These are phyloP conservation scores for Eriocheir sinensis DNA, from an alignment of 1,140 invertebrate species.

Conservation along the genomic window DNA sequence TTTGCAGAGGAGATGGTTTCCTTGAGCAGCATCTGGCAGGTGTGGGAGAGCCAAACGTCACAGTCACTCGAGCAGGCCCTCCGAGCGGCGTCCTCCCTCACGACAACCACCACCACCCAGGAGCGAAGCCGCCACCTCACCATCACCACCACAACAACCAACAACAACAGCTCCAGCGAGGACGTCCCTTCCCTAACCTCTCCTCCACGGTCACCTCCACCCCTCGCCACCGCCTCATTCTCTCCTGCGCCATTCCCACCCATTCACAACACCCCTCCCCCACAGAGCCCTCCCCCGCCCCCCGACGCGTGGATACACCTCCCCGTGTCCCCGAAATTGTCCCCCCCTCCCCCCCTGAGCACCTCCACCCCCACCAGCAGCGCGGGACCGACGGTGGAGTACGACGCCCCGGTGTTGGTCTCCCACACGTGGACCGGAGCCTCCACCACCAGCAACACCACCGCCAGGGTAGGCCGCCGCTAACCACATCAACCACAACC, in stretches of 20 bases:
- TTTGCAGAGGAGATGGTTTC: slow-evolving; percentile 69
- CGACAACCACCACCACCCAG: slow-evolving; percentile 39
- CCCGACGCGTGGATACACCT: slow-evolving; percentile 49
- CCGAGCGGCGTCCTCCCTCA: slow-evolving; percentile 30
- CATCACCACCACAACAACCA: slow-evolving; percentile 47
- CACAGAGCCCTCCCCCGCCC: slow-evolving; percentile 59
- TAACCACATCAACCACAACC: background rate
- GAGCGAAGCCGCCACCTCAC: background rate
- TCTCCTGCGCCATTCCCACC: background rate
- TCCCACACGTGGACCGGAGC: slow-evolving; percentile 29
- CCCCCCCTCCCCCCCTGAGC: background rate
- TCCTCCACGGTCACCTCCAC: slow-evolving; percentile 25
- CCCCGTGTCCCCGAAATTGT: background rate
- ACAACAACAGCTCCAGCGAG: background rate
- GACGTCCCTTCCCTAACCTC: background rate
- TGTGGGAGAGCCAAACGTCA: slow-evolving; percentile 66
- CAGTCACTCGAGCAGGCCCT: slow-evolving; percentile 62
- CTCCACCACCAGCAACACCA: slow-evolving; percentile 7
- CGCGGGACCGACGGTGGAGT: slow-evolving; percentile 59
- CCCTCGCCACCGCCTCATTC: background rate
- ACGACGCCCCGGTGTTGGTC: slow-evolving; percentile 65
- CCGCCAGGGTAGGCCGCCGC: background rate
- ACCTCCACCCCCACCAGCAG: background rate
- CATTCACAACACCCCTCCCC: slow-evolving; percentile 31
- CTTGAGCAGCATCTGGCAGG: slow-evolving; percentile 68